A percentile compares a stretch with the other conserved stretches of the same genome.
Conservation (phyloP, 2,888 invertebrate species). For the Cactoblastis cactorum region DNA sequence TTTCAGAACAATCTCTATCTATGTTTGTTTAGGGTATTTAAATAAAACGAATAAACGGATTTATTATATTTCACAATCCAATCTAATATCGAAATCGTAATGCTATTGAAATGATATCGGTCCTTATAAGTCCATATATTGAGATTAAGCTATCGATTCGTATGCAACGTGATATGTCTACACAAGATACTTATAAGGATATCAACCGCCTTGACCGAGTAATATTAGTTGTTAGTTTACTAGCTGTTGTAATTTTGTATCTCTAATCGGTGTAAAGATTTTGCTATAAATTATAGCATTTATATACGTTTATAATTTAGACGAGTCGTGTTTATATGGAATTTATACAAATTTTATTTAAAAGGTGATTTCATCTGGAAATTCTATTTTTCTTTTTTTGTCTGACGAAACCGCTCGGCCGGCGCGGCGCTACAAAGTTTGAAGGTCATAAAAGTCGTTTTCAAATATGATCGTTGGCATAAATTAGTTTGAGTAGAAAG, state of each 20-base stretch:
- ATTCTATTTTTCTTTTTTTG: too few species aligned
- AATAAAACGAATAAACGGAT: too few species aligned
- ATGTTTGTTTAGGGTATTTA: too few species aligned
- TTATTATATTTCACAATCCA: slow-evolving; percentile 2
- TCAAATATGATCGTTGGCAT: too few species aligned
- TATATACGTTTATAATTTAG: too few species aligned
- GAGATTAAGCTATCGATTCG: slow-evolving; percentile 4
- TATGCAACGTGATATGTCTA: slow-evolving; percentile 4
- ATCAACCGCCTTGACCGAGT: slow-evolving; percentile 13
- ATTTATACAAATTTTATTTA: too few species aligned
- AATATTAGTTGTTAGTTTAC: background rate
- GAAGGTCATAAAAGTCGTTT: too few species aligned
- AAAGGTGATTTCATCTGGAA: too few species aligned
- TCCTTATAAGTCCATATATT: slow-evolving; percentile 7
- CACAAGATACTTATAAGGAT: slow-evolving; percentile 4
- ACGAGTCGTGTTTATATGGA: background rate
- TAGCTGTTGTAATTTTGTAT: background rate
- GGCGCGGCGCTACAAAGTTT: too few species aligned
- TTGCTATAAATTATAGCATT: slow-evolving; percentile 3
- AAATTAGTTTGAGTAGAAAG: too few species aligned
- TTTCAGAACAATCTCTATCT: background rate
- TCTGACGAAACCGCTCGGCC: too few species aligned
- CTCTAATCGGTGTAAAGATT: slow-evolving; percentile 7
- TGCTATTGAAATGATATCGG: background rate
- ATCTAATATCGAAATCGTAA: background rate